Base-by-base conservation (phyloP, 2,888 invertebrate species). In the Acleris cristana region DNA sequence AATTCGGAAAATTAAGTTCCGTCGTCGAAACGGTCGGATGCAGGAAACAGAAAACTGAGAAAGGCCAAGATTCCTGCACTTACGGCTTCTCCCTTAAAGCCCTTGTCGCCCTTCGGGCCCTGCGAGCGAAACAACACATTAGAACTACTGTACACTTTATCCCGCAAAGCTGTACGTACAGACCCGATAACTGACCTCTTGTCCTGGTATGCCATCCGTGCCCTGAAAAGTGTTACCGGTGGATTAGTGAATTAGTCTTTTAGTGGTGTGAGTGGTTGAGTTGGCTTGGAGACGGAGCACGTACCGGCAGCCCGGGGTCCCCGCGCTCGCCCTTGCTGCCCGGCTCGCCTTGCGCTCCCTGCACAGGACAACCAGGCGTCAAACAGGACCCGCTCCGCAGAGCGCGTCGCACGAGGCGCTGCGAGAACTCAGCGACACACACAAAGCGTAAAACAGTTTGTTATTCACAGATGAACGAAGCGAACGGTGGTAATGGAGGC, bases 301-400 rank as follows among this genome's bases (percentile, higher is more conserved):
- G 95, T 95, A 98, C 98, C 85, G 98, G 98, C 82, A 98, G 93
- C 82, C 98, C 98, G 74, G 98, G 97, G 91, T 98, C 98, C 61
- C 98, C 98, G 73, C 98, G 95, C 93, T 98, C 98, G 76, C 98
- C 98, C 93, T 98, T 98, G 82, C 95, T 95, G 76, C 98, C 98
- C 64, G 97, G 96, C 90, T 98, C 98, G 77, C 98, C 98, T 92
- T 97, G 97, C 76, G 97, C 98, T 76, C 98, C 98, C 97, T 98
- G 90, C 77, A 77, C 89, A 94, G 94, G 94, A 96, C 96, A 49
- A 58, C 48, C 60, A 57, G 52, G 55, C 49, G 53, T 64, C 54
- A 66, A 23, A 30, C 58, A 23, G 19, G 18, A 34, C 19, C 19
- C 18, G 21, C 51, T 40, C 49, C 34, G n/a, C 61, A 45, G 34